phyloP scores from a whole-genome alignment of 2,888 invertebrate species.

The Dusona sp. region DNA sequence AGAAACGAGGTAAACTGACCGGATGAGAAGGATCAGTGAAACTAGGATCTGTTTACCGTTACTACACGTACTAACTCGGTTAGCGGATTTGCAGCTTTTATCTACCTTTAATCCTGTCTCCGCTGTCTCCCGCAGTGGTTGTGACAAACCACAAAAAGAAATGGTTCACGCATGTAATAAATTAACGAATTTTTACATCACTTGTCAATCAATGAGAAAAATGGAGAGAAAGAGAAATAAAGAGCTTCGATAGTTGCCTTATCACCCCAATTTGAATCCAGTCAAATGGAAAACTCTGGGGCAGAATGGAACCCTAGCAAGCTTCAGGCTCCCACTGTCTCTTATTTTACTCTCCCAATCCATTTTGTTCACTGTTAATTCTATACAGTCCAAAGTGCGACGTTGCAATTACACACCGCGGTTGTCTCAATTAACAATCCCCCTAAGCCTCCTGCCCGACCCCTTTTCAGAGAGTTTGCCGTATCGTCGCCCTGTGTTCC shows the following conservation, averaged over 20 bases:
- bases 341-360: neutral
- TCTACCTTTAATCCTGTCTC: neutral
- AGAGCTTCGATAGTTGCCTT: constrained; percentile 9
- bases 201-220: neutral
- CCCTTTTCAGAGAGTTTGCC: neutral
- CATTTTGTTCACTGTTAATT: constrained; percentile 15
- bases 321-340: neutral
- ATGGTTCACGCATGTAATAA: no score
- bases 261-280: constrained; percentile 46
- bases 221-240: neutral
- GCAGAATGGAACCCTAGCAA: no score
- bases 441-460: neutral
- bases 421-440: constrained; percentile 49
- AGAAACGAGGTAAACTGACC: constrained; percentile 4
- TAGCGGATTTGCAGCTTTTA: constrained; percentile 16
- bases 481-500: constrained; percentile 27
- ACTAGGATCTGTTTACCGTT: constrained; percentile 49
- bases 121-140: neutral
- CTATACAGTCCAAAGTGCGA: constrained; percentile 16
- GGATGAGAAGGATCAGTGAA: constrained; percentile 33
- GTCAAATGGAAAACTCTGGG: neutral
- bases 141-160: neutral
- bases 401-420: constrained; percentile 45
- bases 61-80: constrained; percentile 48
- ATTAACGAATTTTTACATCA: neutral